These are phyloP conservation scores for Camponotus fellah DNA, from an alignment of 2,888 invertebrate species.

Conservation along the genomic window DNA sequence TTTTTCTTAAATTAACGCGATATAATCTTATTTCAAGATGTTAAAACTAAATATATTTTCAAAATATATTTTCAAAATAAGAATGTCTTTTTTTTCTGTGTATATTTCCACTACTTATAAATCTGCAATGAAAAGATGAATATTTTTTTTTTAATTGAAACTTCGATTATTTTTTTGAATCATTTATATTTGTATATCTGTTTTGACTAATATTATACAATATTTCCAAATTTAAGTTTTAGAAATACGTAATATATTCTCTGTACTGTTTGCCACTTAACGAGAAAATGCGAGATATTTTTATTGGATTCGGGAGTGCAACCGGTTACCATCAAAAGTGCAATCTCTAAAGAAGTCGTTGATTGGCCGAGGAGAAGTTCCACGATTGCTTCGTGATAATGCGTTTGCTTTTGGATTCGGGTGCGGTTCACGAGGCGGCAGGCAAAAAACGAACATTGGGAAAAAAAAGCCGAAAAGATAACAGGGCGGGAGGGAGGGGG, in stretches of 20 bases:
- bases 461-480: constrained; percentile 71
- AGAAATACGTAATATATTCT: background rate
- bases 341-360: constrained; percentile 64
- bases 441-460: constrained; percentile 70
- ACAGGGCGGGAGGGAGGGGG: constrained; percentile 67
- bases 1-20: too few species aligned
- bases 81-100: too few species aligned
- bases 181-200: background rate
- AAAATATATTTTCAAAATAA: too few species aligned
- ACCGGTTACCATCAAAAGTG: constrained; percentile 54
- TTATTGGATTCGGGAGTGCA: constrained; percentile 37
- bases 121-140: background rate
- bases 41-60: too few species aligned
- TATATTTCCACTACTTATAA: background rate
- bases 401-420: constrained; percentile 67
- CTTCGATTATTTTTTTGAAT: background rate
- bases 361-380: constrained; percentile 70
- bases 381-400: constrained; percentile 72
- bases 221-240: background rate
- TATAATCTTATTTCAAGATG: too few species aligned
- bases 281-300: constrained; percentile 17
- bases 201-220: background rate
- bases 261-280: constrained; percentile 30
- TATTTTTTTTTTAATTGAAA: background rate
- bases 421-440: constrained; percentile 57